Evolutionary conservation across 2,113 vertebrate genomes (phyloP).

Genomic region (Pseudolaguvia tuberculata): DNA sequence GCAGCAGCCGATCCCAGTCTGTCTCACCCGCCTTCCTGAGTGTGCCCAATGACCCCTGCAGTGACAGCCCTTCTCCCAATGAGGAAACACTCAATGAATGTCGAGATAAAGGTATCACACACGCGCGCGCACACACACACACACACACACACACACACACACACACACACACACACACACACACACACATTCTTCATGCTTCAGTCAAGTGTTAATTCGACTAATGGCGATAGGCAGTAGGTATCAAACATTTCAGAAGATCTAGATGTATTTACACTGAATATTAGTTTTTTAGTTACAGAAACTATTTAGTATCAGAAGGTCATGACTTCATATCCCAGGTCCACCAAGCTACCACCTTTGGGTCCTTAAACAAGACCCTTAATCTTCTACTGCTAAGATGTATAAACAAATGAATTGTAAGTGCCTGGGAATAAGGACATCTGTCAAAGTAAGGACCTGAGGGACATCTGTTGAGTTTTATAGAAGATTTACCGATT

Average conservation of each 20-base stretch:
- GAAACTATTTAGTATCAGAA: too few relatives aligned
- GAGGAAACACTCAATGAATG: constrained; percentile 43
- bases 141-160: neutral
- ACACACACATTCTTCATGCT: neutral
- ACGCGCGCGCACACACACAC: neutral
- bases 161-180: too few relatives aligned
- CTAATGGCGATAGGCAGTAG: neutral
- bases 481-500: neutral
- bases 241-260: neutral
- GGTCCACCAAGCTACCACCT: too few relatives aligned
- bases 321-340: too few relatives aligned
- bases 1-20: constrained; percentile 80
- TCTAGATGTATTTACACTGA: neutral
- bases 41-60: constrained; percentile 66
- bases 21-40: constrained; percentile 77
- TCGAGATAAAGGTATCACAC: constrained; percentile 42
- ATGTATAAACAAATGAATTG: too few relatives aligned
- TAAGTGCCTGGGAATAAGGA: too few relatives aligned
- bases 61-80: constrained; percentile 39
- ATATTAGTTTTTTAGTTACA: neutral
- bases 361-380: too few relatives aligned
- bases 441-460: too few relatives aligned
- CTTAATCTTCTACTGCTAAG: too few relatives aligned
- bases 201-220: neutral
- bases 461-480: neutral